These are phyloP conservation scores for Lampris incognitus DNA, from an alignment of 2,113 vertebrate species.

Conservation along the genomic window DNA sequence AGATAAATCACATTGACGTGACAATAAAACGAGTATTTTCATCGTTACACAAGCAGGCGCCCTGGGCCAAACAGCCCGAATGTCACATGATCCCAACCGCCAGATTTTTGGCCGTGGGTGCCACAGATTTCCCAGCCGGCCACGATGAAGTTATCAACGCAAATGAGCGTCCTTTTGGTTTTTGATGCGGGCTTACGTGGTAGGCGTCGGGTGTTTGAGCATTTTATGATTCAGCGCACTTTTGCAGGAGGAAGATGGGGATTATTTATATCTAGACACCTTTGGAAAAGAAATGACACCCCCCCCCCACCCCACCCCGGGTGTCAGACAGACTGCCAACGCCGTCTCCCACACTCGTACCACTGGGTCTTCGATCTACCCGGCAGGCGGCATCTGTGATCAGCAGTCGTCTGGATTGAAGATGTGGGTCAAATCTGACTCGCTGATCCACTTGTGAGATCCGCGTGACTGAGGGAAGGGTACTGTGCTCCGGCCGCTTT, in stretches of 20 bases:
- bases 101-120: slow-evolving; percentile 46
- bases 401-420: slow-evolving; percentile 26
- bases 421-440: slow-evolving; percentile 7
- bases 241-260: slow-evolving; percentile 39
- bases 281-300: too few relatives aligned
- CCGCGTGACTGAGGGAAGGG: slow-evolving; percentile 6
- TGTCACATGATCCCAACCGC: slow-evolving; percentile 57
- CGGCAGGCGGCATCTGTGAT: slow-evolving; percentile 25
- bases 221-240: slow-evolving; percentile 32
- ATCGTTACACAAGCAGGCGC: slow-evolving; percentile 43
- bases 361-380: slow-evolving; percentile 27
- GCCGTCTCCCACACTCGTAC: slow-evolving; percentile 1
- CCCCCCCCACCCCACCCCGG: slow-evolving; percentile 30
- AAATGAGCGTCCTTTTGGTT: slow-evolving; percentile 43
- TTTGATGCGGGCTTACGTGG: slow-evolving; percentile 33
- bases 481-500: slow-evolving; percentile 22
- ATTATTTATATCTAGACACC: slow-evolving; percentile 71
- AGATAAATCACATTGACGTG: slow-evolving; percentile 32
- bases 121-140: slow-evolving; percentile 25
- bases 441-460: neutral
- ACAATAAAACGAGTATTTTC: slow-evolving; percentile 65
- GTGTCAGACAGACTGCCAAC: slow-evolving; percentile 58
- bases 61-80: slow-evolving; percentile 50
- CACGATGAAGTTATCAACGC: slow-evolving; percentile 56
- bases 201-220: slow-evolving; percentile 66